phyloP scores from a whole-genome alignment of 2,888 invertebrate genomes.

The Drosophila merina region DNA sequence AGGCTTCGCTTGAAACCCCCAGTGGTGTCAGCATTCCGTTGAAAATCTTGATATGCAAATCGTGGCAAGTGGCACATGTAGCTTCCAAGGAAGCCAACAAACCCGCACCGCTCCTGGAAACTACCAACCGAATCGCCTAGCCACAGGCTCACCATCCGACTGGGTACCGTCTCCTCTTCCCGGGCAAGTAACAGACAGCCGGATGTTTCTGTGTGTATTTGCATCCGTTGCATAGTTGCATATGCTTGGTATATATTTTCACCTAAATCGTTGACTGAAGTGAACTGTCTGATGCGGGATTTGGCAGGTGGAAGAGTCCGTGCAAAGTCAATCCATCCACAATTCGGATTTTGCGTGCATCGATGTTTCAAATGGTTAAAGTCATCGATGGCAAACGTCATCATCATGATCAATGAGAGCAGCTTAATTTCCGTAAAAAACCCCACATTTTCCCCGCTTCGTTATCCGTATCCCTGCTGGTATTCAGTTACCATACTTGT shows the following conservation, averaged over 20 bases:
- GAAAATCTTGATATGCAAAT: conserved; percentile 58
- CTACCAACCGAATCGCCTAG: conserved; percentile 10
- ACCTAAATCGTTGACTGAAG: conserved; percentile 15
- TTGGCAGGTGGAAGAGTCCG: conserved; percentile 2
- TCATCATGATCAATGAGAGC: conserved; percentile 29
- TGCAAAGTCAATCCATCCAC: conserved; percentile 8
- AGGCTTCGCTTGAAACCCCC: background rate
- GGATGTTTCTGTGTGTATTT: conserved; percentile 30
- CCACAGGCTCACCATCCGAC: conserved; percentile 11
- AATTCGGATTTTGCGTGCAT: conserved; percentile 21
- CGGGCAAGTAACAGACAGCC: conserved; percentile 8
- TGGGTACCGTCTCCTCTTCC: conserved; percentile 2
- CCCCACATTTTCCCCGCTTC: conserved; percentile 11
- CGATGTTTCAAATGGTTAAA: conserved; percentile 22
- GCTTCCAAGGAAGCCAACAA: conserved; percentile 1
- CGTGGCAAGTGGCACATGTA: conserved; percentile 18
- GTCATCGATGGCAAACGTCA: conserved; percentile 12
- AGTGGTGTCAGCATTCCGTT: background rate
- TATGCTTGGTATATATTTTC: conserved; percentile 21
- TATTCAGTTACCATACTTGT: background rate
- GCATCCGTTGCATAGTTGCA: conserved; percentile 37
- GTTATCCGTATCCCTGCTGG: conserved; percentile 6
- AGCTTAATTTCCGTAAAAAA: conserved; percentile 55
- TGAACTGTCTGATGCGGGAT: conserved; percentile 16
- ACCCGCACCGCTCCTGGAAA: background rate